These are phyloP conservation scores for Gymnobelideus leadbeateri DNA, from an alignment of 2,113 vertebrate species.

Conservation along the genomic window DNA sequence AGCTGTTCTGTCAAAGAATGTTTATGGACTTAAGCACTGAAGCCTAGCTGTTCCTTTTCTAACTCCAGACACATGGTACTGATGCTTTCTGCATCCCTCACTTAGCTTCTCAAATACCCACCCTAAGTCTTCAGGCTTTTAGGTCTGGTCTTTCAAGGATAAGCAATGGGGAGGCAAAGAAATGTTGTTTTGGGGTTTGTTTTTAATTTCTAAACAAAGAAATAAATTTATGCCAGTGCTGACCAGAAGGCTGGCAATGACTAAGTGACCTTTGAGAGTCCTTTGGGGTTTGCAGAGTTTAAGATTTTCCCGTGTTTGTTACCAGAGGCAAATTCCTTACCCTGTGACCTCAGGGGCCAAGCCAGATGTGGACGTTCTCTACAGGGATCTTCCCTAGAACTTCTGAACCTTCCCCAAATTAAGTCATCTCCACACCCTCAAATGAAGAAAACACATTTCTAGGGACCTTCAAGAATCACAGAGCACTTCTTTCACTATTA, in stretches of 20 bases:
- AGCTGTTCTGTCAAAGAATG: conserved; percentile 67
- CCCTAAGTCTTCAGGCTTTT: background rate
- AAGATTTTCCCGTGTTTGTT: background rate
- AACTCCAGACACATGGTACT: conserved; percentile 22
- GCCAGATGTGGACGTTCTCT: background rate
- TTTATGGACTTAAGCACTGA: conserved; percentile 61
- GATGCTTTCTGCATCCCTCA: background rate
- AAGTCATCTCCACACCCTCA: background rate
- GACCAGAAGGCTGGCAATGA: no score
- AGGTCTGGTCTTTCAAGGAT: background rate
- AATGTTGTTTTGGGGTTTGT: background rate
- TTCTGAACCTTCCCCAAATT: background rate
- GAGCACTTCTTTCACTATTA: background rate
- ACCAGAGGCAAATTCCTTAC: background rate
- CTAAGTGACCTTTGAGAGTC: background rate
- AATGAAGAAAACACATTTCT: background rate
- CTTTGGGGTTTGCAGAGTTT: background rate
- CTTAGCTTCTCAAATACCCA: background rate
- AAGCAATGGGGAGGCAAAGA: background rate
- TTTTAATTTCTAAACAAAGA: no score
- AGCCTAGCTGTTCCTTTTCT: conserved; percentile 51
- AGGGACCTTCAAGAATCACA: background rate
- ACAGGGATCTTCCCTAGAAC: background rate
- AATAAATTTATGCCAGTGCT: no score
- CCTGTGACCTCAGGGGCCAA: background rate